Evolutionary conservation across 2,113 vertebrate species (phyloP).

Genomic region (Hippocampus comes): DNA sequence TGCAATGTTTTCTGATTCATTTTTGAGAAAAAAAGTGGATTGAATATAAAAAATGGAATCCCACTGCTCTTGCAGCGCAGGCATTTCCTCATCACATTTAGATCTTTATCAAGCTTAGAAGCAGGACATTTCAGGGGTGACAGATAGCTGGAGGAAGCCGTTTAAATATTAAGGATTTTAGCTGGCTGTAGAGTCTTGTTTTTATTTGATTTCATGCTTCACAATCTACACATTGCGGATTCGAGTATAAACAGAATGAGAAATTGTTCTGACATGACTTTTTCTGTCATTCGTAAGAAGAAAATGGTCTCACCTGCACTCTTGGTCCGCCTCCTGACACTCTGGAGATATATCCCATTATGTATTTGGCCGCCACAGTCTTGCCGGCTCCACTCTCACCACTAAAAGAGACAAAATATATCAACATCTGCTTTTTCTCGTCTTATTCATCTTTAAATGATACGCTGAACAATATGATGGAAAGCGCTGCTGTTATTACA

Average conservation of each 20-base stretch:
- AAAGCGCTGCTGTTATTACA: not conserved
- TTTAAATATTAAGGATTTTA: slow-evolving; percentile 11
- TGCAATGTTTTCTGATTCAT: slow-evolving; percentile 21
- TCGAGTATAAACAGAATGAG: not conserved
- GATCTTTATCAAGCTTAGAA: slow-evolving; percentile 45
- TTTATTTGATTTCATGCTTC: not conserved
- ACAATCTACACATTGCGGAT: not conserved
- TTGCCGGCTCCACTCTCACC: slow-evolving; percentile 97
- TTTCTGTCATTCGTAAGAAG: not conserved
- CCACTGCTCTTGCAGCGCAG: slow-evolving; percentile 27
- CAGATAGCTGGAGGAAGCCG: slow-evolving; percentile 56
- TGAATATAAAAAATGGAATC: slow-evolving; percentile 13
- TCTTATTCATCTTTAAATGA: not conserved
- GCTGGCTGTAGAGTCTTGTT: too few relatives aligned
- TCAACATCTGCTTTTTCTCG: not conserved
- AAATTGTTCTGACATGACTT: not conserved
- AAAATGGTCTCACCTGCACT: slow-evolving; percentile 83
- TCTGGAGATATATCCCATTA: slow-evolving; percentile 93
- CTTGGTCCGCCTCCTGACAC: slow-evolving; percentile 91
- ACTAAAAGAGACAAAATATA: slow-evolving; percentile 61
- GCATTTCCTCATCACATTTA: slow-evolving; percentile 56
- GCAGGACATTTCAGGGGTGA: slow-evolving; percentile 38
- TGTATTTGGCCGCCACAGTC: slow-evolving; percentile 96
- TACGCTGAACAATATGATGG: not conserved
- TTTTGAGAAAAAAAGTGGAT: slow-evolving; percentile 25